Evolutionary conservation across 2,797 vertebrate species (phyloP).

Genomic region (Siniperca undulata): DNA sequence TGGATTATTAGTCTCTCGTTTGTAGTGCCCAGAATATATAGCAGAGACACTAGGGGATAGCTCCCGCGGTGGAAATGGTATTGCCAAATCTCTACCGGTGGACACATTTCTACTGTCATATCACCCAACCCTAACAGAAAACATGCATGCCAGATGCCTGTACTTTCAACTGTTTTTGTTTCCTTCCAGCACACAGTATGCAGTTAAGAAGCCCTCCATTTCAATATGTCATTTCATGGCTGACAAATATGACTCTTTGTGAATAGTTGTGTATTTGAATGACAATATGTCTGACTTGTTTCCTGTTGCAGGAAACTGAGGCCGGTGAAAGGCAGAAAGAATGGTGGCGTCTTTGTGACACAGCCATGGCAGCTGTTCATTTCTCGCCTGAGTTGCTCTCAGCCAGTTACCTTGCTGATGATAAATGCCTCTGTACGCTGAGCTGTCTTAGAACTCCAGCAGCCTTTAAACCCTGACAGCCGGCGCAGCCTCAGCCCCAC

Average conservation of each 20-base stretch:
- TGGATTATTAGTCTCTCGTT: constrained; percentile 14
- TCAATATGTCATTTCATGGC: constrained; percentile 38
- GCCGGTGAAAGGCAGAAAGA: constrained; percentile 63
- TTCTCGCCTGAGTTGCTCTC: constrained; percentile 89
- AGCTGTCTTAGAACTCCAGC: constrained; percentile 74
- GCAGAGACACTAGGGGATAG: no score
- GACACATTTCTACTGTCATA: no score
- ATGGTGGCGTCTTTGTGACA: constrained; percentile 82
- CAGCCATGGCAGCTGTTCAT: constrained; percentile 91
- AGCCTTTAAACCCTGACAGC: constrained; percentile 83
- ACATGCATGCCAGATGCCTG: background rate
- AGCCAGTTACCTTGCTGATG: constrained; percentile 86
- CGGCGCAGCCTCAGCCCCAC: constrained; percentile 70
- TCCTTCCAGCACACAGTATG: constrained; percentile 9
- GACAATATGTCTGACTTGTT: constrained; percentile 72
- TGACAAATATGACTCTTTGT: constrained; percentile 44
- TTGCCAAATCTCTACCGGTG: no score
- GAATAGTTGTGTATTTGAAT: constrained; percentile 65
- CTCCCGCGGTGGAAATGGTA: no score
- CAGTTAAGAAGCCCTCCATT: constrained; percentile 32
- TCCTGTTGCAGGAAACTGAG: constrained; percentile 58
- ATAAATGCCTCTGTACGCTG: constrained; percentile 84
- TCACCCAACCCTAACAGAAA: no score
- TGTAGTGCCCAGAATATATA: background rate
- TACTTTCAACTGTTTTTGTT: constrained; percentile 8